Conservation (phyloP, 2,113 vertebrate species). For the Aspidoscelis tigris region DNA sequence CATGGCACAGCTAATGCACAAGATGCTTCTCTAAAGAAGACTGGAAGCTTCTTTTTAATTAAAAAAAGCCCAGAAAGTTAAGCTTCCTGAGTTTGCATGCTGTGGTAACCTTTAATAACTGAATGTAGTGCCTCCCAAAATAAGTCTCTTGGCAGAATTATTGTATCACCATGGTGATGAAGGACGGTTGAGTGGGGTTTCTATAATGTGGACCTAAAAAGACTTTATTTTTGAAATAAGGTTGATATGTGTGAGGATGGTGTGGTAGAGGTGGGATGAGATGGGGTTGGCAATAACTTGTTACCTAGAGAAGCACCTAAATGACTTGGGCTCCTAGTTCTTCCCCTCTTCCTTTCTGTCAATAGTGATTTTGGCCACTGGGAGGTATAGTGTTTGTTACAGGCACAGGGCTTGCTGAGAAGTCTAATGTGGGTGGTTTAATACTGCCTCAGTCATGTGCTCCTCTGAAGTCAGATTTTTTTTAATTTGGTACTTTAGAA, state of each 20-base stretch:
- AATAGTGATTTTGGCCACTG: background rate
- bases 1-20: slow-evolving; percentile 67
- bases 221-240: background rate
- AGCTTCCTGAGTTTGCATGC: slow-evolving; percentile 54
- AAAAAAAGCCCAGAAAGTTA: background rate
- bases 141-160: slow-evolving; percentile 35
- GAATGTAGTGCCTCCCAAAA: slow-evolving; percentile 37
- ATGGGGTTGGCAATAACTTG: background rate
- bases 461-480: background rate
- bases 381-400: background rate
- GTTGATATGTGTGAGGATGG: background rate
- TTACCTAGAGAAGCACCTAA: slow-evolving; percentile 31
- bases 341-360: background rate
- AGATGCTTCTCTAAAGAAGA: slow-evolving; percentile 49
- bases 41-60: slow-evolving; percentile 33
- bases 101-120: slow-evolving; percentile 51
- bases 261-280: too few relatives aligned
- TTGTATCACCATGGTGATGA: background rate
- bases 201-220: background rate
- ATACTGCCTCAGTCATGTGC: background rate
- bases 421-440: background rate
- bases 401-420: background rate
- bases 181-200: background rate
- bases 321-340: slow-evolving; percentile 13
- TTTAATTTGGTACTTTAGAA: background rate